phyloP scores from a whole-genome alignment of 2,888 invertebrate genomes.

The Callimorpha dominula region DNA sequence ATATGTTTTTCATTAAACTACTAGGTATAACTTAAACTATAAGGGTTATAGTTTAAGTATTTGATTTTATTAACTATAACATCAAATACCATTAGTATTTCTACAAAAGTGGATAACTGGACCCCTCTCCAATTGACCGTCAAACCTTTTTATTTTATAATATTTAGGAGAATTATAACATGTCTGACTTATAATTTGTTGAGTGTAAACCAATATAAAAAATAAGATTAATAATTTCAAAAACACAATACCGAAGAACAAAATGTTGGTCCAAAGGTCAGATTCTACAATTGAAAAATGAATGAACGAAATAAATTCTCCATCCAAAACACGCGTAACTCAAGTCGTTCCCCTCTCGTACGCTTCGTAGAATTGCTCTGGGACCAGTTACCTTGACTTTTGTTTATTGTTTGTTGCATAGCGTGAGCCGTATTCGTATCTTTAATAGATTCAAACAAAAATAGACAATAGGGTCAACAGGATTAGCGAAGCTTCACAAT shows the following conservation, averaged over 20 bases:
- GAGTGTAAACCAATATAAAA: too few species aligned
- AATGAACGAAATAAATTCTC: conserved; percentile 34
- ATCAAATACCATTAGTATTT: too few species aligned
- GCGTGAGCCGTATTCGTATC: conserved; percentile 57
- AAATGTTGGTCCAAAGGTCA: background rate
- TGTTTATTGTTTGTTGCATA: conserved; percentile 66
- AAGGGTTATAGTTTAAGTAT: too few species aligned
- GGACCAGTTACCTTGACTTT: conserved; percentile 63
- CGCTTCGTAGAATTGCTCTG: conserved; percentile 54
- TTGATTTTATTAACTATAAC: too few species aligned
- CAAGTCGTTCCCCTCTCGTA: conserved; percentile 45
- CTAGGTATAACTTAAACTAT: too few species aligned
- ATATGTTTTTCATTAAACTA: too few species aligned
- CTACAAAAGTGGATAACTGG: too few species aligned
- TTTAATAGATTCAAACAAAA: conserved; percentile 50
- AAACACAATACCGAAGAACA: background rate
- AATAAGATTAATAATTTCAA: too few species aligned
- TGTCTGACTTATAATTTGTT: too few species aligned
- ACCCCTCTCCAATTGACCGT: too few species aligned
- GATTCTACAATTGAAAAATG: conserved; percentile 17
- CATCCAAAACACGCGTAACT: conserved; percentile 25
- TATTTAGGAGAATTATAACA: too few species aligned
- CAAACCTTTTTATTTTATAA: too few species aligned
- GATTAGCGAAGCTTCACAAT: conserved; percentile 44
- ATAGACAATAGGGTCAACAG: conserved; percentile 62